phyloP scores from a whole-genome alignment of 2,797 vertebrate genomes.

The Cyclura pinguis region DNA sequence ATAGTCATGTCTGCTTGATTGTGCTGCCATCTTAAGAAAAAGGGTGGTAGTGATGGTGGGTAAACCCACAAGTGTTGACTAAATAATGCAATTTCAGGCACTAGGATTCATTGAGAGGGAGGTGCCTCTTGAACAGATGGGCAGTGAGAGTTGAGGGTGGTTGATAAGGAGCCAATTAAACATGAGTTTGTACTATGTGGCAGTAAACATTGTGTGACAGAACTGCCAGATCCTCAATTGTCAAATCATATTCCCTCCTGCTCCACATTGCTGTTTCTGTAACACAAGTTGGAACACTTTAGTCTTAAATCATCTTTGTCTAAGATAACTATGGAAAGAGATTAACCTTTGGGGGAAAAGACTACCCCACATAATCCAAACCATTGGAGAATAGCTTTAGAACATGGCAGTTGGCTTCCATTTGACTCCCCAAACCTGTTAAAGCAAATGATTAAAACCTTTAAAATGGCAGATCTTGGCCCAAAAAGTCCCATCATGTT shows the following conservation, averaged over 20 bases:
- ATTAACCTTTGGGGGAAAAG: not conserved
- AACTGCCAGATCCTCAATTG: not conserved
- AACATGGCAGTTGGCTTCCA: too few species aligned
- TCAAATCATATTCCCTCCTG: not conserved
- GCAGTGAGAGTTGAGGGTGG: not conserved
- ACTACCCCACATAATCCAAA: too few species aligned
- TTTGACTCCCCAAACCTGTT: too few species aligned
- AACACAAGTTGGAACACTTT: accelerated
- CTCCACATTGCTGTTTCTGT: not conserved
- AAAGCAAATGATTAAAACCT: too few species aligned
- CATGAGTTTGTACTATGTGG: not conserved
- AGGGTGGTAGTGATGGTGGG: not conserved
- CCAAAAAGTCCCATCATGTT: too few species aligned
- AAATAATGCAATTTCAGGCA: not conserved
- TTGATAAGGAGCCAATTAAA: not conserved
- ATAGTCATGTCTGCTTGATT: not conserved
- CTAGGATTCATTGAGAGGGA: not conserved
- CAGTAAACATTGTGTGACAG: not conserved
- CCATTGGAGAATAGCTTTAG: too few species aligned
- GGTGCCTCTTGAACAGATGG: not conserved
- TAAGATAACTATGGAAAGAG: not conserved
- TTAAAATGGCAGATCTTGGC: too few species aligned
- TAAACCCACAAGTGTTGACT: not conserved
- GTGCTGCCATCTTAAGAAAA: not conserved
- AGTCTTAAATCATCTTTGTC: not conserved